phyloP scores from a whole-genome alignment of 2,888 invertebrate genomes.

The Euplagia quadripunctaria region DNA sequence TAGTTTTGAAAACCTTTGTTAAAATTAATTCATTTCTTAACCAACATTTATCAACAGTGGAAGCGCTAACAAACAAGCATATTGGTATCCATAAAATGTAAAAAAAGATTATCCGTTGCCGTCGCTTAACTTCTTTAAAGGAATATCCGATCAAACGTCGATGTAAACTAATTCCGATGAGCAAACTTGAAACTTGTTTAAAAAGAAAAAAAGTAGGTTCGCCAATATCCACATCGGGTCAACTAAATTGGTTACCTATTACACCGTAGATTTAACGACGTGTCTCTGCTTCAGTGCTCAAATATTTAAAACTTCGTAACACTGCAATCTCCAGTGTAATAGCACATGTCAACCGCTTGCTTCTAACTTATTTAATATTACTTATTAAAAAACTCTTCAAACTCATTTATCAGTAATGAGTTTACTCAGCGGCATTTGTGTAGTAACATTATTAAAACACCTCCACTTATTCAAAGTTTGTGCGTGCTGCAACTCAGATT shows the following conservation, averaged over 20 bases:
- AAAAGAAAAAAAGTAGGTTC: conserved; percentile 69
- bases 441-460: conserved; percentile 29
- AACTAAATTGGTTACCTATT: conserved; percentile 82
- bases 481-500: conserved; percentile 39
- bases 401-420: conserved; percentile 7
- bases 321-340: not conserved
- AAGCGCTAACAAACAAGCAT: conserved; percentile 20
- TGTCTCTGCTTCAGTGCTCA: conserved; percentile 43
- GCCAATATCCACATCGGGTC: conserved; percentile 72
- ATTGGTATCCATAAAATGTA: conserved; percentile 32
- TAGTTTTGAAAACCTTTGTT: no score
- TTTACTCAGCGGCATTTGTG: conserved; percentile 9
- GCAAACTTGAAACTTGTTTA: conserved; percentile 81
- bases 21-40: no score
- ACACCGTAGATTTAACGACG: conserved; percentile 74
- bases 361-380: conserved; percentile 10
- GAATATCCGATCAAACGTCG: conserved; percentile 85
- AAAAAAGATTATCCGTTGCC: conserved; percentile 66
- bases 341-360: not conserved
- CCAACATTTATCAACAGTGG: conserved; percentile 4
- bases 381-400: conserved; percentile 5
- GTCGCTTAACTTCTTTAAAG: conserved; percentile 80
- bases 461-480: conserved; percentile 32
- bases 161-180: conserved; percentile 84
- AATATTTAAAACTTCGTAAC: conserved; percentile 31